A percentile compares a stretch with the other conserved stretches of the same genome.
Conservation (phyloP, 2,113 vertebrate genomes). For the Gnathonemus echidnorhynchus region DNA sequence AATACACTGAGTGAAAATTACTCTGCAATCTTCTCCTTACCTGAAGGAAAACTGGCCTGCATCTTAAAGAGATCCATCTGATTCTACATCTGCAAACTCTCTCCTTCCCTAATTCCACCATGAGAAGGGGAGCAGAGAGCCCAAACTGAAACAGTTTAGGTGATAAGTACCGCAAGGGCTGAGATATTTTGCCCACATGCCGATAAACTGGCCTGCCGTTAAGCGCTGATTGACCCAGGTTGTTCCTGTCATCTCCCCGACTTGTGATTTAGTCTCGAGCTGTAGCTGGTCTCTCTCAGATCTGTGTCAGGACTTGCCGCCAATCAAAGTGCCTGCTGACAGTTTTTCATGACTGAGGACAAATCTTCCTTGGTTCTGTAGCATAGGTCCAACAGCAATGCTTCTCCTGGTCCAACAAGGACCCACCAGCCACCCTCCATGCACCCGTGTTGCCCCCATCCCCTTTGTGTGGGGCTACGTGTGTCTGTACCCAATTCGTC, state of each 20-base stretch:
- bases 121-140: not conserved
- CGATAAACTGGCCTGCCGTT: not conserved
- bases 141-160: not conserved
- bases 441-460: not conserved
- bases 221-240: not conserved
- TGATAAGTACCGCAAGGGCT: not conserved
- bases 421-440: not conserved
- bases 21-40: not conserved
- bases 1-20: slow-evolving; percentile 4
- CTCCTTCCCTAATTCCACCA: not conserved
- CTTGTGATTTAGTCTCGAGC: not conserved
- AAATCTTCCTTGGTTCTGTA: not conserved
- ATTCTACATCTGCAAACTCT: not conserved
- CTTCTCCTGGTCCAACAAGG: not conserved
- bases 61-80: not conserved
- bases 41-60: not conserved
- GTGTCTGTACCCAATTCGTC: not conserved
- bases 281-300: not conserved
- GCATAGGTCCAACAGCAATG: not conserved
- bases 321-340: not conserved
- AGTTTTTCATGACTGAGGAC: not conserved
- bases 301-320: not conserved
- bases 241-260: not conserved
- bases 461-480: not conserved
- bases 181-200: slow-evolving; percentile 1